A percentile compares a stretch with the other conserved stretches of the same genome.
phyloP scores from a whole-genome alignment of 2,113 vertebrate species.

The Lepus timidus region DNA sequence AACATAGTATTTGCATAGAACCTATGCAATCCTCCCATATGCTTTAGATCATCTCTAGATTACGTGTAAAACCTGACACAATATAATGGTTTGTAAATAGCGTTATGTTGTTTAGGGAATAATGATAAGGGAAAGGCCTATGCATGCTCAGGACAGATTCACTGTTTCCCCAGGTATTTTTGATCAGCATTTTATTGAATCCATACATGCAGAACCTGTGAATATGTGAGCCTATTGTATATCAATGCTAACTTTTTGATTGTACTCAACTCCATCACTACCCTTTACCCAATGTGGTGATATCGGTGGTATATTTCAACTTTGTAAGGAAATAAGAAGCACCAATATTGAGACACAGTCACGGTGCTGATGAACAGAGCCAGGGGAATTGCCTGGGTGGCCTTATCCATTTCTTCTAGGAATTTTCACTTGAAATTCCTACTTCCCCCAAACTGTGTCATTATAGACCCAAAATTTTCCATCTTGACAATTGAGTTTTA shows the following conservation, averaged over 20 bases:
- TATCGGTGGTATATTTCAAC: background rate
- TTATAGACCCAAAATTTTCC: background rate
- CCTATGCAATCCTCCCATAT: too few species aligned
- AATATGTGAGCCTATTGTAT: too few species aligned
- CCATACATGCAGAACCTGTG: too few species aligned
- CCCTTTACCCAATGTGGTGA: background rate
- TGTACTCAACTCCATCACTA: background rate
- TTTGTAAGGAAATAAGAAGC: conserved; percentile 4
- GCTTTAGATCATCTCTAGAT: too few species aligned
- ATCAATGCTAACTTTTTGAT: background rate
- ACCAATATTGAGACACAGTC: background rate
- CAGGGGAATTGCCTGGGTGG: background rate
- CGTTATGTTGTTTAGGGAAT: too few species aligned
- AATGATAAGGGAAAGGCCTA: too few species aligned
- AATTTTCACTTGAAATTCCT: conserved; percentile 40
- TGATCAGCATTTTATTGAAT: too few species aligned
- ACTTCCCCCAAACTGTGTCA: background rate
- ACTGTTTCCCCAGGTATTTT: too few species aligned
- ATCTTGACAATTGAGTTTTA: background rate
- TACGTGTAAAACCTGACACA: too few species aligned
- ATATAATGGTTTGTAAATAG: too few species aligned
- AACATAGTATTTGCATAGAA: too few species aligned
- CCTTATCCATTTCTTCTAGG: background rate
- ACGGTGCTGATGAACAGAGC: background rate
- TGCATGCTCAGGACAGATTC: too few species aligned